phyloP scores from a whole-genome alignment of 2,113 vertebrate species.

The Nyctibius bracteatus region DNA sequence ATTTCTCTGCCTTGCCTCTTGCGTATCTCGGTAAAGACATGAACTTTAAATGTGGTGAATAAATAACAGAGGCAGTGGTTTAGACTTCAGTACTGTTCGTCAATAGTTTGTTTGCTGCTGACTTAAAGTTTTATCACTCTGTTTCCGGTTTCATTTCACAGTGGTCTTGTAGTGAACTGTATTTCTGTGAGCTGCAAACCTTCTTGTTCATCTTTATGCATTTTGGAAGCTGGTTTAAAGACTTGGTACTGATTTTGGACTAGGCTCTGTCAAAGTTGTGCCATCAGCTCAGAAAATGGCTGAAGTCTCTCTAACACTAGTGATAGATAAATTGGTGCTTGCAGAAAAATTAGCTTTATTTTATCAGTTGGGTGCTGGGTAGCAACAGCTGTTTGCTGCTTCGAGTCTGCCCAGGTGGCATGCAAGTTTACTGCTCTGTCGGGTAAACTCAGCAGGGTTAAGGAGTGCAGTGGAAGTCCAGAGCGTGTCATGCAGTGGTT shows the following conservation, averaged over 20 bases:
- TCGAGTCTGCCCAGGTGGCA: background rate
- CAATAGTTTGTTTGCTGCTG: background rate
- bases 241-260: background rate
- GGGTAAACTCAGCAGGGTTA: background rate
- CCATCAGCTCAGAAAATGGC: background rate
- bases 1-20: background rate
- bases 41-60: background rate
- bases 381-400: background rate
- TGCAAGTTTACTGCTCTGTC: background rate
- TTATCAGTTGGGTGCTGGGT: background rate
- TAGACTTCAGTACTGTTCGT: background rate
- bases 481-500: fast-evolving
- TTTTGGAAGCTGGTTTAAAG: background rate
- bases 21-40: background rate
- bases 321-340: background rate
- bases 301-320: background rate
- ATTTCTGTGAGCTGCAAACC: background rate
- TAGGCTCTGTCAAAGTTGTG: background rate
- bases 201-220: background rate
- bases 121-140: background rate
- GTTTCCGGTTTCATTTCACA: background rate
- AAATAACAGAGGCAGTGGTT: background rate
- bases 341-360: background rate
- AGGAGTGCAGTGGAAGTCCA: background rate
- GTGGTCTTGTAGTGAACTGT: background rate